These are phyloP conservation scores for Erythrocebus patas DNA, from an alignment of 2,113 vertebrate species.

Conservation along the genomic window DNA sequence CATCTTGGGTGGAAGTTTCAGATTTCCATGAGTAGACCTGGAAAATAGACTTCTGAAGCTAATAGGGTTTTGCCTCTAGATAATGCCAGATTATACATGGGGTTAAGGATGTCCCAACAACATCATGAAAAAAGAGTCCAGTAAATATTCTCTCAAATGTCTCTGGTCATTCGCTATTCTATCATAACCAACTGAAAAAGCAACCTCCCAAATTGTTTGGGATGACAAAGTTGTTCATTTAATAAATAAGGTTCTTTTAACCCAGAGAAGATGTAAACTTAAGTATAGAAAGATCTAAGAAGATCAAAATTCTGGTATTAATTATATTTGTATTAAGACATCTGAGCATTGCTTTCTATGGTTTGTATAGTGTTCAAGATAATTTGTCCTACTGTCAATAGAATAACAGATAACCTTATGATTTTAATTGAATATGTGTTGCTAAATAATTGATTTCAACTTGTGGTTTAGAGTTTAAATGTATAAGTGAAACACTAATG, in stretches of 20 bases:
- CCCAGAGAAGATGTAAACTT: background rate
- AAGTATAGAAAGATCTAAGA: background rate
- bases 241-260: conserved; percentile 7
- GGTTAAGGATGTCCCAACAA: background rate
- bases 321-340: background rate
- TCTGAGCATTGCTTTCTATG: background rate
- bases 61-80: background rate
- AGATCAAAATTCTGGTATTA: background rate
- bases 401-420: background rate
- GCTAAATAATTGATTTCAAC: conserved; percentile 19
- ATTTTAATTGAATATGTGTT: conserved; percentile 12
- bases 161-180: background rate
- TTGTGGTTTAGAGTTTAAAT: conserved; percentile 1
- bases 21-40: background rate
- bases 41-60: background rate
- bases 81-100: background rate
- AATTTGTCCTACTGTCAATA: background rate
- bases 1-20: background rate
- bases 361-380: background rate
- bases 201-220: background rate
- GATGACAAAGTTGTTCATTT: background rate
- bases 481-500: background rate
- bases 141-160: background rate
- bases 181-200: background rate
- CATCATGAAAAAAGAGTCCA: background rate